phyloP scores from a whole-genome alignment of 2,888 invertebrate genomes.

The Acholoe squamosa region DNA sequence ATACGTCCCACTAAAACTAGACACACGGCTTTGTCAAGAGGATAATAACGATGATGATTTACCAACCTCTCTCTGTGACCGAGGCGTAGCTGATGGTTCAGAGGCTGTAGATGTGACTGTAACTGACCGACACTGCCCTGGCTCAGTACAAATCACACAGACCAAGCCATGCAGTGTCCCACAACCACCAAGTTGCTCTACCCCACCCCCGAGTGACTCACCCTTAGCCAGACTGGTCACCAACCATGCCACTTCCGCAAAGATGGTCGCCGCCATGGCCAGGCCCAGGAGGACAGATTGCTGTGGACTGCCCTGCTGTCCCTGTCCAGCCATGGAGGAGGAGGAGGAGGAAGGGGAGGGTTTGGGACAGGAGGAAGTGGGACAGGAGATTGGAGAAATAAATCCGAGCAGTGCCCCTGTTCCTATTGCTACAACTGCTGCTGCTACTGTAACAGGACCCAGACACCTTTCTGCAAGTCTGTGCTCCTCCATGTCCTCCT shows the following conservation, averaged over 20 bases:
- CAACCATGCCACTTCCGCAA: background rate
- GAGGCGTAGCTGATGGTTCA: no score
- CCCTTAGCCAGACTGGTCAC: background rate
- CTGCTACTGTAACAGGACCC: background rate
- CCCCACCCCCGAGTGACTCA: background rate
- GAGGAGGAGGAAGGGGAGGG: slow-evolving; percentile 21
- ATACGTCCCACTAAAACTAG: no score
- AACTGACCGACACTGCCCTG: no score
- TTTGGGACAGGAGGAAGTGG: background rate
- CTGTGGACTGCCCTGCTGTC: slow-evolving; percentile 5
- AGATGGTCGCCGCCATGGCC: background rate
- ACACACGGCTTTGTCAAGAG: no score
- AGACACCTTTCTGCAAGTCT: background rate
- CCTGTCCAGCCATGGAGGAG: background rate
- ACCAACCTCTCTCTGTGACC: no score
- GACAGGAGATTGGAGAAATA: background rate
- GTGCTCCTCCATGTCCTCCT: slow-evolving; percentile 10
- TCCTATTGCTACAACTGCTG: no score
- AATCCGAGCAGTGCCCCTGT: no score
- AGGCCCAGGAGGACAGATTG: background rate
- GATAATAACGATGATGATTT: no score
- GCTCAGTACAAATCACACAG: no score
- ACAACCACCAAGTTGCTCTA: background rate
- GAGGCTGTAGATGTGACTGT: no score
- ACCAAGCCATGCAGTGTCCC: background rate